Conservation (phyloP, 2,888 invertebrate species). For the Therioaphis trifolii region DNA sequence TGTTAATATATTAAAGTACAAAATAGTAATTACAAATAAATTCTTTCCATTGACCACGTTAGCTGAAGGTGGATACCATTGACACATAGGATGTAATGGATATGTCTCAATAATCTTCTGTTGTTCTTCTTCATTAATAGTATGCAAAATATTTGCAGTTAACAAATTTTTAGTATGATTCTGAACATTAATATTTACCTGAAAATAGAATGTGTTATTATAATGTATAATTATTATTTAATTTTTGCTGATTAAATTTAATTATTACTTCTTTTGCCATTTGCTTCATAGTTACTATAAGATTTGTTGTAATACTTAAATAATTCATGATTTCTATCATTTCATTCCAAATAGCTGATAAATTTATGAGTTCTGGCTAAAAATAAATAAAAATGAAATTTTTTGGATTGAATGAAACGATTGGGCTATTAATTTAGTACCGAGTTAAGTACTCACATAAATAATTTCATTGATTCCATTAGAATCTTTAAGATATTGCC, state of each 20-base stretch:
- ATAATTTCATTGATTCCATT: not conserved
- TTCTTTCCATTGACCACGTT: not conserved
- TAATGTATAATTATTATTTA: too few relatives aligned
- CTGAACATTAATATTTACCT: not conserved
- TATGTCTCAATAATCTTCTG: conserved; percentile 16
- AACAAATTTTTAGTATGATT: conserved; percentile 8
- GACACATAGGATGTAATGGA: conserved; percentile 40
- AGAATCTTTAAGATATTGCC: not conserved
- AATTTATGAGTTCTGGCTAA: not conserved
- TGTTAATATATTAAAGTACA: too few relatives aligned
- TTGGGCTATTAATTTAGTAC: not conserved
- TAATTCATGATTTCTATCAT: conserved; percentile 39
- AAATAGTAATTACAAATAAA: conserved; percentile 20
- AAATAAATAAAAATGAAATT: not conserved
- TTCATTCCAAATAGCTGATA: conserved; percentile 29
- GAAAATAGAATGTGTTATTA: too few relatives aligned
- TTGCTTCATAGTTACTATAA: conserved; percentile 38
- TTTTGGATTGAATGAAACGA: not conserved
- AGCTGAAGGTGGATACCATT: conserved; percentile 23
- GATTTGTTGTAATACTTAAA: conserved; percentile 15
- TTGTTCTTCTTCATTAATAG: not conserved
- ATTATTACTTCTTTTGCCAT: conserved; percentile 11
- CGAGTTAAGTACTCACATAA: not conserved
- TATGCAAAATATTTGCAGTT: not conserved
- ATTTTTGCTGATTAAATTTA: too few relatives aligned